Percentiles rank a stretch among this genome's conserved stretches.
Evolutionary conservation across 2,797 vertebrate genomes (phyloP).

Genomic region (Sebastes trivittatus): DNA sequence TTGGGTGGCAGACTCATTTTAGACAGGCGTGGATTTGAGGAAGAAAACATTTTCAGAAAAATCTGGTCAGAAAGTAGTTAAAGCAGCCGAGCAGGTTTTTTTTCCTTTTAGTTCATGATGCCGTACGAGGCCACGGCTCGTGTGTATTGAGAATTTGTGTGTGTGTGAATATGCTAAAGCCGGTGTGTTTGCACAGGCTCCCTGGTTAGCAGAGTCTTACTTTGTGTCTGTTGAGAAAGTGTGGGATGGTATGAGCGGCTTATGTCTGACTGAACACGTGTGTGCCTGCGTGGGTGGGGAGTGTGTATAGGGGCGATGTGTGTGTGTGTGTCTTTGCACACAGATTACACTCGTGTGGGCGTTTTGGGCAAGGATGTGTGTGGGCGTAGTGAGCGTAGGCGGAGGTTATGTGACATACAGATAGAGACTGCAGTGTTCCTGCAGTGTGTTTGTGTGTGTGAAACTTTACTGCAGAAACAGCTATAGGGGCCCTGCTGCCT

Average conservation of each 20-base stretch:
- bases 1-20: conserved; percentile 47
- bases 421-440: conserved; percentile 76
- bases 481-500: conserved; percentile 68
- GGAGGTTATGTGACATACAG: conserved; percentile 79
- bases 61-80: conserved; percentile 27
- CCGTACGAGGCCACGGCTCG: conserved; percentile 26
- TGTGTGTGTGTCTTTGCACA: conserved; percentile 63
- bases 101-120: conserved; percentile 16
- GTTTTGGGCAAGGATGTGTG: conserved; percentile 79
- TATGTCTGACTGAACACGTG: conserved; percentile 83
- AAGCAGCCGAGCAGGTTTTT: conserved; percentile 40
- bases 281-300: conserved; percentile 73
- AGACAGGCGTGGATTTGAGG: conserved; percentile 56
- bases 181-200: conserved; percentile 59
- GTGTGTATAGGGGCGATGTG: conserved; percentile 74
- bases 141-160: not conserved
- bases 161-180: conserved; percentile 37
- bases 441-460: conserved; percentile 67
- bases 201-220: conserved; percentile 68
- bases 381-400: conserved; percentile 74
- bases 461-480: conserved; percentile 68
- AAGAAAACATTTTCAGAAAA: conserved; percentile 12
- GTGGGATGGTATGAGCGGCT: conserved; percentile 80
- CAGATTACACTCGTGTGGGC: conserved; percentile 67
- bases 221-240: conserved; percentile 78